Conservation (phyloP, 2,113 vertebrate genomes). For the Grallaria varia region DNA sequence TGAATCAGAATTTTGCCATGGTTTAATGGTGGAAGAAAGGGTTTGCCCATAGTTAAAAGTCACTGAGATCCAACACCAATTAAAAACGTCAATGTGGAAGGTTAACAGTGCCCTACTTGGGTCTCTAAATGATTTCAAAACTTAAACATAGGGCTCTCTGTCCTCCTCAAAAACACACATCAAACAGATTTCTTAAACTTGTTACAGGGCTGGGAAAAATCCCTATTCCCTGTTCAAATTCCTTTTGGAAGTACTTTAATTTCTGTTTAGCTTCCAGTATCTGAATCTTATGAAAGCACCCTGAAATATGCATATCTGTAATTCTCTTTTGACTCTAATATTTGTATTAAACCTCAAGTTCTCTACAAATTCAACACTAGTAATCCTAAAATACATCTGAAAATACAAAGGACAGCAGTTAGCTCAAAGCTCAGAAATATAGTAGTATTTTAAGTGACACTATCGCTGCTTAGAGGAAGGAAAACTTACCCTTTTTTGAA, state of each 20-base stretch:
- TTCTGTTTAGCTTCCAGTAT: conserved; percentile 47
- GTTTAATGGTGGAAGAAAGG: background rate
- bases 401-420: background rate
- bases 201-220: conserved; percentile 21
- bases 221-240: conserved; percentile 44
- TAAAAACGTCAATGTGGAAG: background rate
- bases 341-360: conserved; percentile 43
- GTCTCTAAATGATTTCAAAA: conserved; percentile 17
- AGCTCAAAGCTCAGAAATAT: conserved; percentile 1
- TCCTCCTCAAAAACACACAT: conserved; percentile 26
- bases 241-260: conserved; percentile 57
- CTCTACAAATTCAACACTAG: conserved; percentile 43
- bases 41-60: background rate
- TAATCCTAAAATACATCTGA: conserved; percentile 51
- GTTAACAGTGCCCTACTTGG: background rate
- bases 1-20: background rate
- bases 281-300: conserved; percentile 12
- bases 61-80: background rate
- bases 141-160: background rate
- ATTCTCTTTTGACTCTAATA: conserved; percentile 45
- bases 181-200: conserved; percentile 54
- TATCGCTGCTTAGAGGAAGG: background rate
- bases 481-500: background rate
- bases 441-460: background rate
- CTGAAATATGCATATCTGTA: conserved; percentile 30